Percentiles rank a stretch among this genome's conserved stretches.
Conservation (phyloP, 2,113 vertebrate genomes). For the Naja naja region DNA sequence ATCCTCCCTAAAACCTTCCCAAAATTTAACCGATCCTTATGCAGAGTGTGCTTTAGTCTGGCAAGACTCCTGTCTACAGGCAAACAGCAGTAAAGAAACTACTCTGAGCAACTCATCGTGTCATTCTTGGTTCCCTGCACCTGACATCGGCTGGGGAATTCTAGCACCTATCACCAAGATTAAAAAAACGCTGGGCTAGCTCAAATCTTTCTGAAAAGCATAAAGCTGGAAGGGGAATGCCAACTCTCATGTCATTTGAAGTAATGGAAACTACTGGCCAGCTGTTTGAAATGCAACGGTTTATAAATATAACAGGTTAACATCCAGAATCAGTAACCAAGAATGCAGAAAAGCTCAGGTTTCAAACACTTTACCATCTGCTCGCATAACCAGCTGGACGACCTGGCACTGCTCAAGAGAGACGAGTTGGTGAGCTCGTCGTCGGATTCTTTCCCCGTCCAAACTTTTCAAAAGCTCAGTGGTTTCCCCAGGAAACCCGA, state of each 20-base stretch:
- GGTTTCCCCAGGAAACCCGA: background rate
- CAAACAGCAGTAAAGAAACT: background rate
- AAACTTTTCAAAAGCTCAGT: background rate
- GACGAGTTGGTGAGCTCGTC: slow-evolving; percentile 4
- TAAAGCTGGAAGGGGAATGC: background rate
- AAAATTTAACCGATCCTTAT: background rate
- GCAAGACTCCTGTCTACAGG: background rate
- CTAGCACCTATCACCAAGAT: background rate
- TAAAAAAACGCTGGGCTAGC: background rate
- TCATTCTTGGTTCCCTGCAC: background rate
- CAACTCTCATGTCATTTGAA: background rate
- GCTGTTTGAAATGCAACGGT: background rate
- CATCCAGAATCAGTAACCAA: background rate
- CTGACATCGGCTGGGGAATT: background rate
- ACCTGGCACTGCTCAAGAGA: background rate
- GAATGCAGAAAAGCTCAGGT: background rate
- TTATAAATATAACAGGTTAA: background rate
- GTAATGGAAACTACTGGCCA: background rate
- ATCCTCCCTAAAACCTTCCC: background rate
- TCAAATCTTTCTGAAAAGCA: background rate
- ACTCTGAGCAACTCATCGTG: background rate
- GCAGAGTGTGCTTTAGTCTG: background rate
- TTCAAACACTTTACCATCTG: background rate
- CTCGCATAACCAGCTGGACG: background rate
- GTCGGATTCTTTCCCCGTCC: background rate